These are phyloP conservation scores for Zaprionus tsacasi DNA, from an alignment of 1,140 invertebrate species.

Conservation along the genomic window DNA sequence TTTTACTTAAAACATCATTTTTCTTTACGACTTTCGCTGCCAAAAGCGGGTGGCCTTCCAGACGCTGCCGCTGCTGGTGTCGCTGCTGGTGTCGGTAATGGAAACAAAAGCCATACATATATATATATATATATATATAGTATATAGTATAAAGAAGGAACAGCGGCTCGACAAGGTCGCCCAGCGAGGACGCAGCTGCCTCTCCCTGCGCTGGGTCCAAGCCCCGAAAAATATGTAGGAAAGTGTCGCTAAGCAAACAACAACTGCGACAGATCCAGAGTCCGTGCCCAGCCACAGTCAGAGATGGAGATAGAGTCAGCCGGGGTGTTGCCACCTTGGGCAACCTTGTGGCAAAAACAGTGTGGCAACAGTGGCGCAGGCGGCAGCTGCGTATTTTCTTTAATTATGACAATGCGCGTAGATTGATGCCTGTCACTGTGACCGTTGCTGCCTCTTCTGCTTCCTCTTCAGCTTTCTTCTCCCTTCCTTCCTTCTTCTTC, in stretches of 20 bases:
- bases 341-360: constrained; percentile 20
- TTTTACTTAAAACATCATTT: constrained; percentile 83
- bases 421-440: constrained; percentile 42
- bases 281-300: background rate
- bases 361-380: constrained; percentile 23
- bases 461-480: background rate
- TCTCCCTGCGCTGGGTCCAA: constrained; percentile 13
- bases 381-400: constrained; percentile 44
- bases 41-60: constrained; percentile 46
- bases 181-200: constrained; percentile 39
- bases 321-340: background rate
- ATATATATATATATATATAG: constrained; percentile 1
- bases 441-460: background rate
- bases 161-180: constrained; percentile 19
- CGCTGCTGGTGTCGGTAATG: constrained; percentile 7
- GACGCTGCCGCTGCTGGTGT: background rate
- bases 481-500: background rate
- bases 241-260: constrained; percentile 1
- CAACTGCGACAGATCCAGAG: background rate
- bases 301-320: background rate
- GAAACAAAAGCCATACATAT: constrained; percentile 26
- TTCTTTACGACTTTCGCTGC: constrained; percentile 76
- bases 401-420: constrained; percentile 48
- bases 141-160: background rate
- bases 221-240: background rate